phyloP scores from a whole-genome alignment of 35 echinoderm and acorn worm species.

The Strongylocentrotus purpuratus region DNA sequence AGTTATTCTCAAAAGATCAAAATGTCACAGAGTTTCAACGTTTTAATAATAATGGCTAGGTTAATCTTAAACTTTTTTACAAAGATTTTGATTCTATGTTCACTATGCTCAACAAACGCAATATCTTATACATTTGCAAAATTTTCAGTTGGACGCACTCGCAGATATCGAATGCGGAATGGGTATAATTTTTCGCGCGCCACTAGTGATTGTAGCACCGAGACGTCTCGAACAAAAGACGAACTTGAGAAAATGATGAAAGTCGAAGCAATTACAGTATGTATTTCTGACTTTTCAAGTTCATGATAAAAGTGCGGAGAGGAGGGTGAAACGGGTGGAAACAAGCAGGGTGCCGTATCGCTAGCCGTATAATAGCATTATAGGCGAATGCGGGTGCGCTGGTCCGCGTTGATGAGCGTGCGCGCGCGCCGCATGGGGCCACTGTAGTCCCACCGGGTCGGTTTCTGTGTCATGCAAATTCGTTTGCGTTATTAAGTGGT shows the following conservation, averaged over 20 bases:
- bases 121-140: too few species aligned
- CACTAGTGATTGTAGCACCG: neutral
- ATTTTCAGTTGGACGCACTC: neutral
- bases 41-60: too few species aligned
- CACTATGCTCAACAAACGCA: too few species aligned
- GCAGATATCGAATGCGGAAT: neutral
- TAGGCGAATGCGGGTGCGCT: neutral
- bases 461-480: conserved; percentile 39
- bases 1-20: too few species aligned
- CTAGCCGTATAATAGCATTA: conserved; percentile 29
- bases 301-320: neutral
- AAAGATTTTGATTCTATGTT: too few species aligned
- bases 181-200: neutral
- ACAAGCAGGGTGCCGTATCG: neutral
- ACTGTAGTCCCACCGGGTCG: conserved; percentile 15
- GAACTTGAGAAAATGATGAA: neutral
- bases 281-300: neutral
- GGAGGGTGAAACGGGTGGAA: neutral
- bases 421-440: conserved; percentile 25
- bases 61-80: too few species aligned
- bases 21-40: too few species aligned
- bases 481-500: neutral
- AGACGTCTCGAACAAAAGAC: neutral
- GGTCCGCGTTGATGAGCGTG: neutral
- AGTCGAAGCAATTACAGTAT: conserved; percentile 3